Conservation (phyloP, 2,797 vertebrate genomes). For the Notamacropus eugenii region DNA sequence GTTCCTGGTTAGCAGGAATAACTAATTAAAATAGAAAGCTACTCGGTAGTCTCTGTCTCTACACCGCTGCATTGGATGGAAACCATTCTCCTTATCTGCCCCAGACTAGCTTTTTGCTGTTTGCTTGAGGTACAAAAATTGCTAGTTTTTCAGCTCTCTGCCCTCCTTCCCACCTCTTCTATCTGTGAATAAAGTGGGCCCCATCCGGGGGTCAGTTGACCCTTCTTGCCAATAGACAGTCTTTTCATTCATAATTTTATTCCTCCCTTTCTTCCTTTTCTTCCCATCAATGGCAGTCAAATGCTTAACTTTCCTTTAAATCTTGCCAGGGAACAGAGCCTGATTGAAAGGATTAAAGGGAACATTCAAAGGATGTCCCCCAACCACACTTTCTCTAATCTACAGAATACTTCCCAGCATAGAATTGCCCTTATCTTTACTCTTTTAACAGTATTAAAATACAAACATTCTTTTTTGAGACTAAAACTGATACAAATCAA, state of each 20-base stretch:
- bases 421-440: neutral
- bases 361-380: neutral
- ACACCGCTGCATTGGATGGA: neutral
- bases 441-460: neutral
- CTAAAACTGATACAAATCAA: conserved; percentile 49
- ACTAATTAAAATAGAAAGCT: neutral
- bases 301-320: neutral
- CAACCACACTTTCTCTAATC: neutral
- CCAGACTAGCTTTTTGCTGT: neutral
- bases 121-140: neutral
- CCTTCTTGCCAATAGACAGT: neutral
- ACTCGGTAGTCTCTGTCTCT: neutral
- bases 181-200: neutral
- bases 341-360: neutral
- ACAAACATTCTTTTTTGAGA: neutral
- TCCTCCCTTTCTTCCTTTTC: neutral
- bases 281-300: neutral
- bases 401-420: neutral
- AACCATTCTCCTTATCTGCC: neutral
- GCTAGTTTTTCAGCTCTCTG: neutral
- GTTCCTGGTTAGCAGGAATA: neutral
- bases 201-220: neutral
- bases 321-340: neutral
- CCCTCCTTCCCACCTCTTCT: neutral
- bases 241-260: neutral